Conservation (phyloP, 2,113 vertebrate genomes). For the Lophura nycthemera region DNA sequence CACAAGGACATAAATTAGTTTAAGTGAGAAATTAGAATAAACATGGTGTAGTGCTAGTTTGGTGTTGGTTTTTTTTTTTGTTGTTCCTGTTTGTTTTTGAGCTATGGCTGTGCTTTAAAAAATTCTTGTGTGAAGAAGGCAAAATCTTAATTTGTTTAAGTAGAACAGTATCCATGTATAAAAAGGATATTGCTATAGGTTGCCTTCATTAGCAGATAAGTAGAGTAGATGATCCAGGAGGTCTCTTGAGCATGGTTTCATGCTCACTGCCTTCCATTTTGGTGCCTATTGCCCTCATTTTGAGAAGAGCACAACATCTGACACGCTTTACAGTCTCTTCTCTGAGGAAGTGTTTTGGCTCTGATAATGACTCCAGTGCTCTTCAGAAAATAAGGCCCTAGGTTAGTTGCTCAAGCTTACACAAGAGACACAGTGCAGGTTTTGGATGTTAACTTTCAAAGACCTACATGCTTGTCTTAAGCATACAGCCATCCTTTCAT, state of each 20-base stretch:
- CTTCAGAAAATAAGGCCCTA: background rate
- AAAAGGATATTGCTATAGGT: background rate
- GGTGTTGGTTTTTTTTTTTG: background rate
- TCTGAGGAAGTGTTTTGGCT: background rate
- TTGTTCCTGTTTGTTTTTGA: background rate
- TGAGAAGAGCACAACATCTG: background rate
- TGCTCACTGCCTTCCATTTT: background rate
- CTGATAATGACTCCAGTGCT: background rate
- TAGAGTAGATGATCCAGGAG: background rate
- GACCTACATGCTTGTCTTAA: background rate
- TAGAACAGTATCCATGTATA: background rate
- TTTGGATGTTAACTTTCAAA: background rate
- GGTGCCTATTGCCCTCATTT: background rate
- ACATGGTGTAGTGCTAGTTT: background rate
- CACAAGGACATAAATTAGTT: slow-evolving; percentile 3
- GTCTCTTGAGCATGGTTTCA: rapidly evolving
- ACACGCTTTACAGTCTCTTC: background rate
- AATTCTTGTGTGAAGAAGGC: background rate
- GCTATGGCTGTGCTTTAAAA: background rate
- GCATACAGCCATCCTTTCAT: background rate
- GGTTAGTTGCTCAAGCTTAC: background rate
- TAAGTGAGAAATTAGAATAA: slow-evolving; percentile 3
- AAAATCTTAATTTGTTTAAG: background rate
- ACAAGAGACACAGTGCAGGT: background rate
- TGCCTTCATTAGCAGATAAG: background rate